Base-by-base conservation (phyloP, 2,888 invertebrate species). In the Beris chalybata region DNA sequence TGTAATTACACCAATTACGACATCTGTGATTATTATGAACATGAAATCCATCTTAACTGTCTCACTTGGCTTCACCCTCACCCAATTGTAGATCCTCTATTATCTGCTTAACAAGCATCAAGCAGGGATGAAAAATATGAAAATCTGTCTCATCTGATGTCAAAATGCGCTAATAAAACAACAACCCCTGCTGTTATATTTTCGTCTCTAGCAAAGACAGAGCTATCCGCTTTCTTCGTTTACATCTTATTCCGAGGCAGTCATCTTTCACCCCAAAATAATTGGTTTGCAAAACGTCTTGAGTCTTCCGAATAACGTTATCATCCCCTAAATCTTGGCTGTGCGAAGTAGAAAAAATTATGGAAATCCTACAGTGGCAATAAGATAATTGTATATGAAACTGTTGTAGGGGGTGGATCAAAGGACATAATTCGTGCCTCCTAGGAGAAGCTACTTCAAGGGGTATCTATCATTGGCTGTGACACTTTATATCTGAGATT, bases 1-100 rank as follows among this genome's bases (percentile, higher is more conserved):
- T 77, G 78, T 79, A 79, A 79, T 79, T 79, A 79, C 78, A 78
- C 75, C 79, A 79, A 79, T 79, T 79, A 80, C 76, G 77, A 79
- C 79, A 79, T 79, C 79, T 79, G 79, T 79, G 80, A 79, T 79
- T 80, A 80, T 79, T 80, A 65, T 13, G 58, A 63, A 68, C 69
- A 70, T 61, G 68, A 70, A 68, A 69, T 69, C 64, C 70, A 70
- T 70, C 69, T 70, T 70, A 70, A 70, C 69, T 67, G 70, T 68
- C 69, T 70, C 68, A 68, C 65, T 70, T 65, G 66, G 65, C 31
- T 64, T 61, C 59, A 56, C 63, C 57, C 54, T 54, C 52, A 32
- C 11, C 44, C 30, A 30, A 22, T 48, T 43, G 12, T 58, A 52
- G 48, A 56, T 64, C 43, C 30, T 11, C 47, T 44, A 55, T 55